phyloP scores from a whole-genome alignment of 2,797 vertebrate species.

The Thaleichthys pacificus region DNA sequence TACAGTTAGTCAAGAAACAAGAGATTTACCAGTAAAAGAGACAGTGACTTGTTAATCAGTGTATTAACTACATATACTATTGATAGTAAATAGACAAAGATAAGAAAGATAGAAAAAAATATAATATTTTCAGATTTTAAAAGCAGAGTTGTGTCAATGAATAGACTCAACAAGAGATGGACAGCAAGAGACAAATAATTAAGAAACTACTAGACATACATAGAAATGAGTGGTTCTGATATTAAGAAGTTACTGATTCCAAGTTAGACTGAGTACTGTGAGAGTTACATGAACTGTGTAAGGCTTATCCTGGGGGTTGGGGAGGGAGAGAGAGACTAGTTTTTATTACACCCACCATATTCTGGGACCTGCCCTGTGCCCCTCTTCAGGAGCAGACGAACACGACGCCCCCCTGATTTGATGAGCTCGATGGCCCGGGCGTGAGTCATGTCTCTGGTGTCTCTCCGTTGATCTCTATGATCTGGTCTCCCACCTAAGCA shows the following conservation, averaged over 20 bases:
- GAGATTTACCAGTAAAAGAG: slow-evolving; percentile 33
- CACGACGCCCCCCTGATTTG: slow-evolving; percentile 92
- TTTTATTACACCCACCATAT: slow-evolving; percentile 81
- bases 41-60: slow-evolving; percentile 66
- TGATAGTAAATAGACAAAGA: slow-evolving; percentile 58
- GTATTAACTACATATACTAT: slow-evolving; percentile 45
- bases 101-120: slow-evolving; percentile 57
- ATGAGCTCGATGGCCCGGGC: slow-evolving; percentile 97
- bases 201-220: not conserved
- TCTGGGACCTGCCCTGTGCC: slow-evolving; percentile 98
- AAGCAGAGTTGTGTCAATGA: not conserved
- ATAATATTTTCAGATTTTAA: slow-evolving; percentile 45
- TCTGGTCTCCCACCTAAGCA: slow-evolving; percentile 95
- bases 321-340: not conserved
- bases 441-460: slow-evolving; percentile 97
- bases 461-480: slow-evolving; percentile 99
- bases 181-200: not conserved
- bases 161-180: not conserved
- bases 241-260: slow-evolving; percentile 35
- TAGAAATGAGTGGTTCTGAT: slow-evolving; percentile 27
- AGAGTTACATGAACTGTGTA: not conserved
- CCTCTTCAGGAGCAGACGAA: slow-evolving; percentile 90
- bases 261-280: slow-evolving; percentile 1
- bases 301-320: slow-evolving; percentile 7
- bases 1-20: slow-evolving; percentile 80